Evolutionary conservation across 2,797 vertebrate species (phyloP).

Genomic region (Sebastes dallii): DNA sequence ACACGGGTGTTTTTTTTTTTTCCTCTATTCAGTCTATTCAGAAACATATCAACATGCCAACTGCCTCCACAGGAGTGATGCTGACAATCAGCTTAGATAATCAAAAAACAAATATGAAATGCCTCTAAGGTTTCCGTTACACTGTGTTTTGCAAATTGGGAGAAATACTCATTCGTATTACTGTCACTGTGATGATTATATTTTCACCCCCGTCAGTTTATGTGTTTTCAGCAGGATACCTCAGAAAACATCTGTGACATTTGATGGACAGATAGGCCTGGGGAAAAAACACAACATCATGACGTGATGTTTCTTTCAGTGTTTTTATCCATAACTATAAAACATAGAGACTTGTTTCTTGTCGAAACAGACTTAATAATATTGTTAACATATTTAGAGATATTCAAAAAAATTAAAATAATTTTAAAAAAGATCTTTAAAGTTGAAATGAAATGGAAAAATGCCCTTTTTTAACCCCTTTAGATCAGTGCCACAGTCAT

Average conservation of each 20-base stretch:
- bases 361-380: no score
- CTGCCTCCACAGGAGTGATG: conserved; percentile 22
- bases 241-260: neutral
- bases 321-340: neutral
- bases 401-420: neutral
- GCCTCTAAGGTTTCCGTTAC: neutral
- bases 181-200: neutral
- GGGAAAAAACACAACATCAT: neutral
- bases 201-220: conserved; percentile 5
- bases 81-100: conserved; percentile 53
- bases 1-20: neutral
- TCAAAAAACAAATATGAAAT: conserved; percentile 43
- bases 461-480: no score
- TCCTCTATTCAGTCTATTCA: conserved; percentile 1
- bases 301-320: neutral
- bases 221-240: neutral
- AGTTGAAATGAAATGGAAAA: no score
- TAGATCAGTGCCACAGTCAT: no score
- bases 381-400: no score
- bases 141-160: neutral
- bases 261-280: neutral
- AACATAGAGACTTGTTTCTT: no score
- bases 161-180: conserved; percentile 11
- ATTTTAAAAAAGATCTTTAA: neutral
- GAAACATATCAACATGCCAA: conserved; percentile 41